Conservation (phyloP, 2,888 invertebrate genomes). For the Corbicula japonica region DNA sequence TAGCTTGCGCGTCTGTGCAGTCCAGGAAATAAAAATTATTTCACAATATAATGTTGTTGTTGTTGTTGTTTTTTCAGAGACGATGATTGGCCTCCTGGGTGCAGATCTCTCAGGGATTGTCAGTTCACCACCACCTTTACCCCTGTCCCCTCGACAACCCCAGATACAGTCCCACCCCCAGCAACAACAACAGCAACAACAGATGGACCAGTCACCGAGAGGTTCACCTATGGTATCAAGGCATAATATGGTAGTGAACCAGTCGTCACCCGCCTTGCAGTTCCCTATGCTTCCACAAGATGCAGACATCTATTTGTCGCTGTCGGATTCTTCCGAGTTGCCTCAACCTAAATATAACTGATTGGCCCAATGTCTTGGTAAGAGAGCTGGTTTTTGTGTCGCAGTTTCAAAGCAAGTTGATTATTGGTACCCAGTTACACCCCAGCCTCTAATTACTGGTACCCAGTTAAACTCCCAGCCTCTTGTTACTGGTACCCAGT, state of each 20-base stretch:
- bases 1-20: too few relatives aligned
- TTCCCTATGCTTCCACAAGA: conserved; percentile 54
- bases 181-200: conserved; percentile 11
- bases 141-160: background rate
- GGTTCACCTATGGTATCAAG: conserved; percentile 23
- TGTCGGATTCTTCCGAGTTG: conserved; percentile 34
- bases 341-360: conserved; percentile 9
- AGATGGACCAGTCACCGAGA: conserved; percentile 15
- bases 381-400: too few relatives aligned
- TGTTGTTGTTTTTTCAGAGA: conserved; percentile 23
- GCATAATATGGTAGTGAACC: conserved; percentile 49
- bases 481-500: too few relatives aligned
- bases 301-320: conserved; percentile 46
- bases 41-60: too few relatives aligned
- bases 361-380: too few relatives aligned
- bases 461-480: too few relatives aligned
- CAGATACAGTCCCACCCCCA: conserved; percentile 17
- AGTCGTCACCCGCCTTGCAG: conserved; percentile 38
- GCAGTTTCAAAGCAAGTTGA: too few relatives aligned
- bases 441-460: too few relatives aligned
- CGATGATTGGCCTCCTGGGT: conserved; percentile 41
- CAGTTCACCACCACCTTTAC: conserved; percentile 4
- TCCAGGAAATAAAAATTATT: too few relatives aligned
- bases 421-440: too few relatives aligned
- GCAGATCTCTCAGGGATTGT: conserved; percentile 8